These are phyloP conservation scores for Campylorhamphus procurvoides DNA, from an alignment of 2,113 vertebrate species.

Conservation along the genomic window DNA sequence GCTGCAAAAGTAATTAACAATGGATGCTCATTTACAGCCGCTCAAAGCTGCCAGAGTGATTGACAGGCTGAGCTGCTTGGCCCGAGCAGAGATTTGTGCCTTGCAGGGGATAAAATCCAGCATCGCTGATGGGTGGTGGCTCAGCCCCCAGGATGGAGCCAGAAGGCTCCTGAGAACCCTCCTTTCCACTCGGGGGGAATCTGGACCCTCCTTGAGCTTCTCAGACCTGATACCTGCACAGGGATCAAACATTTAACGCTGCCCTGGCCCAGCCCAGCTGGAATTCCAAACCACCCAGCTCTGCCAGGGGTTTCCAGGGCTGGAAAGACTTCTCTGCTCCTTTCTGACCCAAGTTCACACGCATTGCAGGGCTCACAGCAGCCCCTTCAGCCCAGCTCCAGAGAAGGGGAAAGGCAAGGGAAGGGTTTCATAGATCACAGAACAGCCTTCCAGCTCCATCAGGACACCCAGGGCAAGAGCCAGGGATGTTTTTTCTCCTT, in stretches of 20 bases:
- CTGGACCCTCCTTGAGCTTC: not conserved
- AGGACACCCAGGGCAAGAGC: too few relatives aligned
- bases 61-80: not conserved
- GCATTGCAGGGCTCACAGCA: not conserved
- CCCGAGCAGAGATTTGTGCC: not conserved
- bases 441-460: not conserved
- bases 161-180: not conserved
- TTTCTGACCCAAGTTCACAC: not conserved
- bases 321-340: not conserved
- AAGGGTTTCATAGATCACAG: not conserved
- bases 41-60: not conserved
- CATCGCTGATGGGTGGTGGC: not conserved
- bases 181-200: rapidly evolving
- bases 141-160: not conserved
- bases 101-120: not conserved
- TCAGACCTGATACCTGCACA: not conserved
- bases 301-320: not conserved
- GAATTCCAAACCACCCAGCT: not conserved
- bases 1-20: slow-evolving; percentile 14
- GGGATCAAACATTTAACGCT: not conserved
- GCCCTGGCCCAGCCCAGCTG: not conserved
- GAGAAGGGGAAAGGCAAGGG: not conserved
- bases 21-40: not conserved
- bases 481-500: not conserved
- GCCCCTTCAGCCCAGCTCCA: not conserved